Base-by-base conservation (phyloP, 2,888 invertebrate genomes). In the Monochamus alternatus region DNA sequence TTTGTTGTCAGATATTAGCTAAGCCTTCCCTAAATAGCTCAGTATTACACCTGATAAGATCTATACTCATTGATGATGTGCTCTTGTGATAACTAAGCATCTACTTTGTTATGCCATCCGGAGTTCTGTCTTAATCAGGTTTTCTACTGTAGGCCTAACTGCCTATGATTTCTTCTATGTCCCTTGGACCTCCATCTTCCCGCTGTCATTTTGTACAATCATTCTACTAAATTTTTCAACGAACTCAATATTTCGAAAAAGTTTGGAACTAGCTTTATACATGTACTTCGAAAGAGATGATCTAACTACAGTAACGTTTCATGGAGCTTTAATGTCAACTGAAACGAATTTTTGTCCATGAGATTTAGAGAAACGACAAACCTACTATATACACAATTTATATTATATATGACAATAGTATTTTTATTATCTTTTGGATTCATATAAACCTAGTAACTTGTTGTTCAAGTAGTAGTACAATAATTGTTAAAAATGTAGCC, bases 321-420 rank as follows among this genome's bases (percentile, higher is more conserved):
- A 47, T 51, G 65, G 31, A 76, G 68, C 73, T 66, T 66, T 70
- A 76, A 71, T 70, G 66, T 70, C 70, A 72, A 73, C 73, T 67
- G 55, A 76, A 81, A 78, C 72, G 74, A 79, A 75, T 75, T 71
- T 81, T 79, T 82, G 84, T 84, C 83, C 83, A 82, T 72, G 82
- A 84, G 83, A 82, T 81, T 76, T 82, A 81, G 82, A 83, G 80
- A 81, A 80, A 70, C 31, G 79, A 77, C 63, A 73, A 77, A 79
- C 80, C 78, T 83, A 38, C 38, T 38, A 81, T 81, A 83, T 82
- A 83, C 80, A 83, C 81, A 79, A 80, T 81, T 82, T 83, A 82
- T 81, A 83, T 81, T 82, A 83, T 83, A 83, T 87, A 86, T 86
- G 88, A 88, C 88, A 88, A 88, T 88, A 88, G 88, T 86, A 88